A percentile compares a stretch with the other conserved stretches of the same genome.
These are phyloP conservation scores for Pocillopora verrucosa DNA, from an alignment of 64 coral and sea anemone species.

Conservation along the genomic window DNA sequence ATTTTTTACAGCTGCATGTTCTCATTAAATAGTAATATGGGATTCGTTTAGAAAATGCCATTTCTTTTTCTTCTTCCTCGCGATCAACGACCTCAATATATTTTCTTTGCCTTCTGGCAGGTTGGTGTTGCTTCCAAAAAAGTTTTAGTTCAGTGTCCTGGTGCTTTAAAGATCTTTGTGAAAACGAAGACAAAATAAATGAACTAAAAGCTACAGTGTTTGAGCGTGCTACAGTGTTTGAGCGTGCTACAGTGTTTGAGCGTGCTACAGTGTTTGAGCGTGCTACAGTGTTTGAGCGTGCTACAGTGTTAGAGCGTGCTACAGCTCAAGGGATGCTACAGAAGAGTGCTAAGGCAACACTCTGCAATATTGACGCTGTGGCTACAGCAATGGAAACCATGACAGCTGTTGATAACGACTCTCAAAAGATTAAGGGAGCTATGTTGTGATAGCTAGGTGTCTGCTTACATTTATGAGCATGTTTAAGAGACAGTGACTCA, in stretches of 20 bases:
- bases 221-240: too few species aligned
- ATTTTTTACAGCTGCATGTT: too few species aligned
- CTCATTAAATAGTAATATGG: too few species aligned
- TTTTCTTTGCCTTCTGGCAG: constrained; percentile 25
- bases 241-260: too few species aligned
- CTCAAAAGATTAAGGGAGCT: constrained; percentile 93
- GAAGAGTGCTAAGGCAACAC: constrained; percentile 51
- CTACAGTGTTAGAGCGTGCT: constrained; percentile 57
- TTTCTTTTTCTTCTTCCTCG: too few species aligned
- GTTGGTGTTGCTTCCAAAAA: constrained; percentile 77
- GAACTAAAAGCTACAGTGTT: constrained; percentile 57
- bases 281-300: too few species aligned
- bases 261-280: too few species aligned
- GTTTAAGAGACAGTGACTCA: too few species aligned
- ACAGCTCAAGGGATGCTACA: constrained; percentile 36
- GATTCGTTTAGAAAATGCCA: too few species aligned
- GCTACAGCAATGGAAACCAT: constrained; percentile 88
- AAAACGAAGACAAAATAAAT: constrained; percentile 67
- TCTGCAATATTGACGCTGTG: constrained; percentile 82
- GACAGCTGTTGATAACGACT: constrained; percentile 89
- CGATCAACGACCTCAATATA: too few species aligned
- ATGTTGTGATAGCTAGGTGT: constrained; percentile 70
- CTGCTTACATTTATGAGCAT: too few species aligned
- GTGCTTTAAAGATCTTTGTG: constrained; percentile 73
- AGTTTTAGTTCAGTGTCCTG: constrained; percentile 64